Evolutionary conservation across 2,888 invertebrate genomes (phyloP).

Genomic region (Argyresthia goedartella): DNA sequence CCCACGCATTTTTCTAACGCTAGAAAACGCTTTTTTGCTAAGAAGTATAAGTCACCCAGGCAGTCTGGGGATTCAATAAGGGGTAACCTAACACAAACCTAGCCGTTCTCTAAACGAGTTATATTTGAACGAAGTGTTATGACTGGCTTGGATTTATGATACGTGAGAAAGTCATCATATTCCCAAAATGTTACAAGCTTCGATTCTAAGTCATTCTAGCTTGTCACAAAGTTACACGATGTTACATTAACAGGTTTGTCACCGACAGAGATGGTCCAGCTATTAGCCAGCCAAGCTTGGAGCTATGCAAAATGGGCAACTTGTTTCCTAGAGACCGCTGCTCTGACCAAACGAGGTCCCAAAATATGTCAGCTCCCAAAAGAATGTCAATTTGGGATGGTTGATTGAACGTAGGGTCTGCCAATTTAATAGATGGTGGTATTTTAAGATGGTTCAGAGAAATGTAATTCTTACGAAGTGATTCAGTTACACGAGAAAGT

Average conservation of each 20-base stretch:
- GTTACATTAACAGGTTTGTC: not conserved
- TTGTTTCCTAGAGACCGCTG: not conserved
- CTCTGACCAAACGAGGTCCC: not conserved
- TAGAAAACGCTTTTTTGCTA: not conserved
- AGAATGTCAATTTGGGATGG: not conserved
- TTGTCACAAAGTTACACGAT: not conserved
- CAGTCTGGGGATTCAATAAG: not conserved
- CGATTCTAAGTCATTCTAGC: not conserved
- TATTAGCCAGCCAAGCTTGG: slow-evolving; percentile 2
- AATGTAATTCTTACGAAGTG: not conserved
- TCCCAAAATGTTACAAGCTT: not conserved
- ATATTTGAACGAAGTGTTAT: not conserved
- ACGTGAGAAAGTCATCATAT: not conserved
- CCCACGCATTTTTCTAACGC: not conserved
- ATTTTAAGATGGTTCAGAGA: not conserved
- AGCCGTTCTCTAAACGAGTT: not conserved
- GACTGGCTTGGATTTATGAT: not conserved
- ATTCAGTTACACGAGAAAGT: not conserved
- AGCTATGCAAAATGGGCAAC: not conserved
- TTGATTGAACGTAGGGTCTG: not conserved
- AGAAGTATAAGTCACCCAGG: not conserved
- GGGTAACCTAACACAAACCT: not conserved
- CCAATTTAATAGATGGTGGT: not conserved
- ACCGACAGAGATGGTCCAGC: not conserved
- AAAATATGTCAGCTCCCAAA: slow-evolving; percentile 3